phyloP scores from a whole-genome alignment of 2,797 vertebrate genomes.

The Aeoliscus strigatus region DNA sequence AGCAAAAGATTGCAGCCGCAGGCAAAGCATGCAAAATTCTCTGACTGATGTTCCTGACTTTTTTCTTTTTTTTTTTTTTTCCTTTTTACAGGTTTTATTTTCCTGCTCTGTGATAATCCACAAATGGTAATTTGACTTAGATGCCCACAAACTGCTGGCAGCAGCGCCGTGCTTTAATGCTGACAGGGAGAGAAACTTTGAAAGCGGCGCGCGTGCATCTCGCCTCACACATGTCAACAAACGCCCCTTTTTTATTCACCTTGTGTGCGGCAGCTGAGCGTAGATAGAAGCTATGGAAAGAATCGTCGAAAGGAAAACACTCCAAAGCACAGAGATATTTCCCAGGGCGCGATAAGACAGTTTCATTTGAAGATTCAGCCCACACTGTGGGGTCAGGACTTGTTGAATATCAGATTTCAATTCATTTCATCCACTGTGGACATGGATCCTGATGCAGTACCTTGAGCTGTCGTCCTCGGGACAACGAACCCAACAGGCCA shows the following conservation, averaged over 20 bases:
- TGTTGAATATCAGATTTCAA: no score
- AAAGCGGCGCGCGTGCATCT: constrained; percentile 43
- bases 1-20: constrained; percentile 19
- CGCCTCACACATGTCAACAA: constrained; percentile 52
- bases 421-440: no score
- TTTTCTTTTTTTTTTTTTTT: background rate
- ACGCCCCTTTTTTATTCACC: constrained; percentile 34
- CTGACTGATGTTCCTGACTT: constrained; percentile 20
- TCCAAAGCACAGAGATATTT: no score
- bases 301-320: no score
- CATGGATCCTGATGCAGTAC: no score
- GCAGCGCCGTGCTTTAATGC: constrained; percentile 40
- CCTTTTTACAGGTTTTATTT: constrained; percentile 14
- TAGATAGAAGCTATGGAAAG: no score
- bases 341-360: no score
- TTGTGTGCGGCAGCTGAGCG: constrained; percentile 4
- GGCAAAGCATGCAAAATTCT: constrained; percentile 13
- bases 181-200: constrained; percentile 50
- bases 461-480: no score
- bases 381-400: no score
- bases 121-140: constrained; percentile 68
- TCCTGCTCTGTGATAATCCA: constrained; percentile 43
- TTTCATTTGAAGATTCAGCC: no score
- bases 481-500: no score
- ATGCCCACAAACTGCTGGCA: constrained; percentile 58